phyloP scores from a whole-genome alignment of 2,113 vertebrate genomes.

The Nerophis ophidion region DNA sequence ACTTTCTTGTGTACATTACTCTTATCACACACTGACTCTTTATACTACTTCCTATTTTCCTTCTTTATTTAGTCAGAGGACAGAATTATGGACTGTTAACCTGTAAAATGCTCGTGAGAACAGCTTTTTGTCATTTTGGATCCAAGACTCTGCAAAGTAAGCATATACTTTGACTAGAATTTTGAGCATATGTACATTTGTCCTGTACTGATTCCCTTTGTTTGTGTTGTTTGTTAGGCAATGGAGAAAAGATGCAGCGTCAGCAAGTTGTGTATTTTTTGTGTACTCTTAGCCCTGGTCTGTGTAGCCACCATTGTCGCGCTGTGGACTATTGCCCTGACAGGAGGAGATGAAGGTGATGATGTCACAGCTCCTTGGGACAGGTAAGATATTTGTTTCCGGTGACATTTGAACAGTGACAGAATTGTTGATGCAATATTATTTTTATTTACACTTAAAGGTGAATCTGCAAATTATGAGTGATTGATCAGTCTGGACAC shows the following conservation, averaged over 20 bases:
- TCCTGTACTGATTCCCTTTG: not conserved
- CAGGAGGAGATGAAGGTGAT: conserved; percentile 35
- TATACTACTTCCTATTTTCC: conserved; percentile 7
- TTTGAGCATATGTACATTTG: not conserved
- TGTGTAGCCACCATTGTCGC: conserved; percentile 77
- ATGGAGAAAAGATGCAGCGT: conserved; percentile 78
- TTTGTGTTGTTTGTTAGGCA: conserved; percentile 3
- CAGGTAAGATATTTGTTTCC: not conserved
- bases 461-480: no score
- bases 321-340: conserved; percentile 72
- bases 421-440: not conserved
- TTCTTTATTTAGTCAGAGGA: conserved; percentile 5
- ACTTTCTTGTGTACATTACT: conserved; percentile 7
- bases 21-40: not conserved
- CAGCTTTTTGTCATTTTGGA: conserved; percentile 2
- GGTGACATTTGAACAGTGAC: not conserved
- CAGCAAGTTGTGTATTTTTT: conserved; percentile 71
- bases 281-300: conserved; percentile 59
- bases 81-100: not conserved
- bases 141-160: not conserved
- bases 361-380: conserved; percentile 32
- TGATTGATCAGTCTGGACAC: not conserved
- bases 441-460: not conserved
- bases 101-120: not conserved
- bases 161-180: not conserved